These are phyloP conservation scores for Drosophila siamana DNA, from an alignment of 2,888 invertebrate species.

Conservation along the genomic window DNA sequence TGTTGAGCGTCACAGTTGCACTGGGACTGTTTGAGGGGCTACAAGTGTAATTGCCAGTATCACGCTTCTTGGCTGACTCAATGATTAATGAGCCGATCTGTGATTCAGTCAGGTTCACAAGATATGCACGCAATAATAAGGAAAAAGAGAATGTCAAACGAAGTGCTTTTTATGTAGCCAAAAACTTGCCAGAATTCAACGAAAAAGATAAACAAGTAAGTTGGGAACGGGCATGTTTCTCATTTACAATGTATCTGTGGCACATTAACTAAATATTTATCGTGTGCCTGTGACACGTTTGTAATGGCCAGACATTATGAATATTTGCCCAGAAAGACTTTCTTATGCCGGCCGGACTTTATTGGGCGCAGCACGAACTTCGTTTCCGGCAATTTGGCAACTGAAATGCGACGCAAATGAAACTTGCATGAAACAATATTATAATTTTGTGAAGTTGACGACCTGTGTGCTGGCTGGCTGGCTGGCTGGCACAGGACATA, in stretches of 20 bases:
- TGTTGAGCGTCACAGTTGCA: slow-evolving; percentile 95
- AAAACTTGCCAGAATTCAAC: neutral
- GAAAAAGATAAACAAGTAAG: slow-evolving; percentile 12
- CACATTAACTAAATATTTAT: slow-evolving; percentile 51
- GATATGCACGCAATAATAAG: slow-evolving; percentile 10
- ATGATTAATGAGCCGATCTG: slow-evolving; percentile 86
- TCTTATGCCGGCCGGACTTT: neutral
- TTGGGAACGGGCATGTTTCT: neutral
- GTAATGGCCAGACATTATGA: slow-evolving; percentile 27
- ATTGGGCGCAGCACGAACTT: slow-evolving; percentile 21
- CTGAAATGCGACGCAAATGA: slow-evolving; percentile 56
- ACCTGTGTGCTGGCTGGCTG: too few species aligned
- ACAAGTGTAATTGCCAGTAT: slow-evolving; percentile 95
- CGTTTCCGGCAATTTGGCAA: slow-evolving; percentile 22
- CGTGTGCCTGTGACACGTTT: slow-evolving; percentile 39
- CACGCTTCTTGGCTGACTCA: slow-evolving; percentile 85
- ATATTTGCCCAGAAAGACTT: slow-evolving; percentile 16
- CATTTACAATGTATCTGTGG: slow-evolving; percentile 23
- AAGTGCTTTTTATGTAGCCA: slow-evolving; percentile 3
- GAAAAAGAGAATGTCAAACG: slow-evolving; percentile 9
- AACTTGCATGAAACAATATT: slow-evolving; percentile 64
- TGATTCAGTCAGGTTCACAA: slow-evolving; percentile 27
- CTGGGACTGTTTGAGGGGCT: slow-evolving; percentile 96
- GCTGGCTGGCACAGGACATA: too few species aligned
- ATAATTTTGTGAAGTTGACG: slow-evolving; percentile 46